Conservation (phyloP, 37 sponge, comb jelly and placozoan genomes). For the Tethya wilhelma region DNA sequence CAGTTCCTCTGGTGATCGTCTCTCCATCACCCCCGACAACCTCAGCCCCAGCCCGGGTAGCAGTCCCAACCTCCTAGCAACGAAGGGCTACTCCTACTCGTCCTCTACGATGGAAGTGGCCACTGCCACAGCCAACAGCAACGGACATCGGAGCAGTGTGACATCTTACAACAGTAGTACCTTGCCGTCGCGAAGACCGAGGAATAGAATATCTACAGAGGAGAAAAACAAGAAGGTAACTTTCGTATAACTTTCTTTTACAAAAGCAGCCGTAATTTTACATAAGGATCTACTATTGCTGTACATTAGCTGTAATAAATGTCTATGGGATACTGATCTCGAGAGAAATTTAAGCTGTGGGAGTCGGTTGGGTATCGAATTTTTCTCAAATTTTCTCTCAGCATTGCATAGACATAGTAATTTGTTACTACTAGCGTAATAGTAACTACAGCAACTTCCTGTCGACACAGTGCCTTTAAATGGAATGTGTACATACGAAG, state of each 20-base stretch:
- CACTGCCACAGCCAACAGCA: neutral
- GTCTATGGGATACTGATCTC: no score
- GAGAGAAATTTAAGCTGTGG: no score
- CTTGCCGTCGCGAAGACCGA: slow-evolving; percentile 37
- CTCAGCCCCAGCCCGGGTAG: slow-evolving; percentile 38
- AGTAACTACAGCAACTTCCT: neutral
- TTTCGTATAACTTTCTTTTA: no score
- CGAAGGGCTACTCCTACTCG: neutral
- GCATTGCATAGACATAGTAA: neutral
- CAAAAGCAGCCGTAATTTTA: no score
- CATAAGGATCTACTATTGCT: neutral
- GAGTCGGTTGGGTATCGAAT: no score
- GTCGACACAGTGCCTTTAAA: neutral
- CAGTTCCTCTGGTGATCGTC: slow-evolving; percentile 65
- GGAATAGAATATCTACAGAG: slow-evolving; percentile 23
- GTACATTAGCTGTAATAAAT: neutral
- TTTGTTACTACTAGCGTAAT: neutral
- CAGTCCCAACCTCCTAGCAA: neutral
- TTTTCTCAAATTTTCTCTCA: neutral
- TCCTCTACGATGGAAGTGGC: slow-evolving; percentile 22
- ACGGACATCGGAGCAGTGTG: neutral
- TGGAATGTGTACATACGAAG: neutral
- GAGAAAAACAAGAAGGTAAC: slow-evolving; percentile 62
- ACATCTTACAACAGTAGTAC: slow-evolving; percentile 60
- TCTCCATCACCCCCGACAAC: slow-evolving; percentile 57